These are phyloP conservation scores for Drosophila littoralis DNA, from an alignment of 1,140 invertebrate genomes.

Conservation along the genomic window DNA sequence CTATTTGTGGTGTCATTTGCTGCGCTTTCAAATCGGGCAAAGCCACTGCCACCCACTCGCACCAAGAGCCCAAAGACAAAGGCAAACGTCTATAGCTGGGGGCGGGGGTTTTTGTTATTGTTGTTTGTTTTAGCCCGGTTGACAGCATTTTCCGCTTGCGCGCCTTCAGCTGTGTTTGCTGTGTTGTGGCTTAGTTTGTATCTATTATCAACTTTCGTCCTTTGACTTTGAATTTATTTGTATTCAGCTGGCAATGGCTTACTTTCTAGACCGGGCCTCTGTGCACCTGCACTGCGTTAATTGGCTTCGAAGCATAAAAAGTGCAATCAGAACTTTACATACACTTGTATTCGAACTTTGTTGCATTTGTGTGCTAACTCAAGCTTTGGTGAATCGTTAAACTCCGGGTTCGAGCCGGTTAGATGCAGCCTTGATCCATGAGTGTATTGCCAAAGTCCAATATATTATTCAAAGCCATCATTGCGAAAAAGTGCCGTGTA, in stretches of 20 bases:
- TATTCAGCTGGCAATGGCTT: constrained; percentile 58
- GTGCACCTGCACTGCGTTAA: background rate
- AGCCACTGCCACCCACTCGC: constrained; percentile 30
- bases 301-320: background rate
- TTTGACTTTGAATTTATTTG: constrained; percentile 72
- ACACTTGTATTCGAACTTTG: no score
- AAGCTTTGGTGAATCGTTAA: background rate
- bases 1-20: constrained; percentile 15
- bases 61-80: background rate
- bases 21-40: constrained; percentile 25
- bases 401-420: no score
- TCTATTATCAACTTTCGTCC: constrained; percentile 27
- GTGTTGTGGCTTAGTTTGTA: constrained; percentile 26
- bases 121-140: constrained; percentile 29
- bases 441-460: background rate
- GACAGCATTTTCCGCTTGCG: constrained; percentile 52
- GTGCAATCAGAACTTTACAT: background rate
- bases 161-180: constrained; percentile 1
- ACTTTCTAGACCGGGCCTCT: background rate
- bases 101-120: background rate
- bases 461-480: background rate
- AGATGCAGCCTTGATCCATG: background rate
- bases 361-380: background rate
- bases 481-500: background rate
- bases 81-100: constrained; percentile 1